Conservation (phyloP, 2,888 invertebrate genomes). For the Phymatocera aterrima region DNA sequence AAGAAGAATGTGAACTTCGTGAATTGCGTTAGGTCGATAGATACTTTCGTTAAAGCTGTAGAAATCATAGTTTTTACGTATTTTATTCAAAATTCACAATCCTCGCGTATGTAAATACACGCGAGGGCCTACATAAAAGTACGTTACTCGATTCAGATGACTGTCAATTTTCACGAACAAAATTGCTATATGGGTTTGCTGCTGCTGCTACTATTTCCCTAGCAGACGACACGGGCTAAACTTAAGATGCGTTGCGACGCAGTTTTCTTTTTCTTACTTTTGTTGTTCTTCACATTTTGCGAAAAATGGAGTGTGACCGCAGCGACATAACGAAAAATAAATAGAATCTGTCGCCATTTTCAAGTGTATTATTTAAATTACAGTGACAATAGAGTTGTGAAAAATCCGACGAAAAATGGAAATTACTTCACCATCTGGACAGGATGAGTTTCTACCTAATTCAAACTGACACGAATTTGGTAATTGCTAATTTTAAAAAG, state of each 20-base stretch:
- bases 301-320: conserved; percentile 13
- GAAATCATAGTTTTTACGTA: background rate
- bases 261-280: background rate
- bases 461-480: conserved; percentile 9
- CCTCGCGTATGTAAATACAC: conserved; percentile 32
- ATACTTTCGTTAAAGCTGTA: background rate
- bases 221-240: conserved; percentile 30
- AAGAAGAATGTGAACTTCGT: background rate
- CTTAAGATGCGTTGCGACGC: conserved; percentile 5
- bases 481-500: conserved; percentile 2
- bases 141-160: conserved; percentile 35
- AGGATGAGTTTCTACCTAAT: background rate
- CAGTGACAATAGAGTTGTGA: background rate
- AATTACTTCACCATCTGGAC: background rate
- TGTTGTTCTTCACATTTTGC: background rate
- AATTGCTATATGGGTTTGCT: conserved; percentile 13
- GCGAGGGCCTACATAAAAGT: background rate
- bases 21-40: background rate
- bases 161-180: conserved; percentile 24
- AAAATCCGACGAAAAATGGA: background rate
- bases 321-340: conserved; percentile 12
- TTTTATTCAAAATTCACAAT: background rate
- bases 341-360: conserved; percentile 38
- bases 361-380: conserved; percentile 34
- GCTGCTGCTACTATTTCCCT: conserved; percentile 9